These are phyloP conservation scores for Odontocerum albicorne DNA, from an alignment of 2,888 invertebrate species.

Conservation along the genomic window DNA sequence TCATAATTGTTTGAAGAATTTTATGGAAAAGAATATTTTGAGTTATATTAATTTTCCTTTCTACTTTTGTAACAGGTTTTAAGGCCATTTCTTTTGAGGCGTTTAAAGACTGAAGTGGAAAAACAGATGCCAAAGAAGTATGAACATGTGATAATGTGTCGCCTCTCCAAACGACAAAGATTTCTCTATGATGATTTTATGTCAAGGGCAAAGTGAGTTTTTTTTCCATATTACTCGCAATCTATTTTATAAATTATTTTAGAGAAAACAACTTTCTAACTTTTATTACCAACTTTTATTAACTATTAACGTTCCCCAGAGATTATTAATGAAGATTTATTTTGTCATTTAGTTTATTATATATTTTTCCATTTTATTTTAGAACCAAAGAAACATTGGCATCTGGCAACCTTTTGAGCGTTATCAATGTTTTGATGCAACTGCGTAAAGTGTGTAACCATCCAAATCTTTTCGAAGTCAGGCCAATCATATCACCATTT, in stretches of 20 bases:
- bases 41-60: slow-evolving; percentile 15
- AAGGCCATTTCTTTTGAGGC: slow-evolving; percentile 88
- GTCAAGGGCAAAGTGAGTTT: slow-evolving; percentile 86
- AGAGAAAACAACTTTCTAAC: too few relatives aligned
- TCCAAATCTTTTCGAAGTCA: slow-evolving; percentile 95
- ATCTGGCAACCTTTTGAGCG: slow-evolving; percentile 90
- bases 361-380: slow-evolving; percentile 38
- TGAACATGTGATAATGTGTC: slow-evolving; percentile 92
- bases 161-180: slow-evolving; percentile 93
- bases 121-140: slow-evolving; percentile 97
- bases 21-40: too few relatives aligned
- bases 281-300: neutral
- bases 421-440: slow-evolving; percentile 97
- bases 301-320: slow-evolving; percentile 3
- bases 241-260: too few relatives aligned
- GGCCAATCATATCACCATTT: slow-evolving; percentile 93
- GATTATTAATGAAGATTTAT: slow-evolving; percentile 11
- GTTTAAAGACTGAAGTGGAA: slow-evolving; percentile 93
- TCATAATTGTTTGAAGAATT: too few relatives aligned
- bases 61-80: slow-evolving; percentile 69
- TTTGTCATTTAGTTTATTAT: slow-evolving; percentile 9
- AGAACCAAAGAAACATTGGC: slow-evolving; percentile 93
- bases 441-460: slow-evolving; percentile 97
- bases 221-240: neutral
- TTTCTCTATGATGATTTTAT: slow-evolving; percentile 99